Base-by-base conservation (phyloP, 2,113 vertebrate species). In the Macroglossus sobrinus region DNA sequence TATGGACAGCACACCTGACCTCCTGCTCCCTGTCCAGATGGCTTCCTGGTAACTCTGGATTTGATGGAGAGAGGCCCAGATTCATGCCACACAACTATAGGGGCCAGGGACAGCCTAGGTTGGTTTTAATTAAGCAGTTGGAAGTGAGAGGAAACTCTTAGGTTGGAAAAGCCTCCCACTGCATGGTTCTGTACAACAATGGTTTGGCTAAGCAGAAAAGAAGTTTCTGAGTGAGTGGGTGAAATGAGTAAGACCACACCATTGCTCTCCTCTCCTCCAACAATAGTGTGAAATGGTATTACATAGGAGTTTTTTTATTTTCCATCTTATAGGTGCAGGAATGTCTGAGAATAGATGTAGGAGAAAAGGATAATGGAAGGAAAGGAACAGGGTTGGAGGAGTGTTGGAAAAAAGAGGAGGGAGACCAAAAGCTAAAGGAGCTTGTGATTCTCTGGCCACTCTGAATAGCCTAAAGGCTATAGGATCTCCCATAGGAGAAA, bases 141-240 rank as follows among this genome's bases (percentile, higher is more conserved):
- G 68, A 89, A 22, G 15, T 79, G n/a, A 94, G 30, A 74, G 10
- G n/a, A 86, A 96, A 82, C 24, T 63, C 9, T 40, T 45, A 40
- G 13, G 76, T n/a, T 72, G 47, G 64, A 89, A 94, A 87, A 69
- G 74, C 40, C 8, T 97, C 26, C 43, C 53, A 57, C 63, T 78
- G 28, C 40, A 26, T 47, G 35, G 21, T 38, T 50, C 26, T 38
- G 9, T 71, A 40, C 43, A n/a, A 66, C 30, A 89, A 82, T 53
- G 66, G 50, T 59, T 91, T 94, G 63, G 35, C 47, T 94, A 13
- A 80, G 28, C 53, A 80, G 43, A 78, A 93, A 93, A 87, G n/a
- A 76, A 55, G 16, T n/a, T 79, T 82, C 38, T 81, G 64, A 72
- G 18, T 30, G 16, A 88, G 35, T 66, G 22, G 30, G 50, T 78